Evolutionary conservation across 1,140 invertebrate genomes (phyloP).

Genomic region (Scaptodrosophila lebanonensis): DNA sequence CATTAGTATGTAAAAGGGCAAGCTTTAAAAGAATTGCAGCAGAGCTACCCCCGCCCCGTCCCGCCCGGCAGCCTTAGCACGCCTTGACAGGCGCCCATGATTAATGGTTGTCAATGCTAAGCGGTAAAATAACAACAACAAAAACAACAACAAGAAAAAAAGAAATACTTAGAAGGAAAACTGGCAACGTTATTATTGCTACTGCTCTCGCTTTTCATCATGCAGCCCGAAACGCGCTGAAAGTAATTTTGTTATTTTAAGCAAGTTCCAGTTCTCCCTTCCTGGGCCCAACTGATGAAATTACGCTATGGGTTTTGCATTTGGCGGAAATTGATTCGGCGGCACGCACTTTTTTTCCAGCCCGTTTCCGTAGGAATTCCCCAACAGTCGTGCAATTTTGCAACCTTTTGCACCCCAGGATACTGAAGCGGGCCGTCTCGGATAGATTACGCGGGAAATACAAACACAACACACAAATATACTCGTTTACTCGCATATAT

Average conservation of each 20-base stretch:
- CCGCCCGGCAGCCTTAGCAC: conserved; percentile 32
- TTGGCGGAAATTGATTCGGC: conserved; percentile 67
- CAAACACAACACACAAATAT: too few relatives aligned
- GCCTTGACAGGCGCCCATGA: conserved; percentile 76
- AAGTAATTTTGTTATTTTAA: conserved; percentile 77
- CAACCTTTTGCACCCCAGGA: conserved; percentile 65
- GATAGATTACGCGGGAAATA: neutral
- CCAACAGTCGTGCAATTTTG: conserved; percentile 60
- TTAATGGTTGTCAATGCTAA: conserved; percentile 77
- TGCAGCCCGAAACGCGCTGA: conserved; percentile 40
- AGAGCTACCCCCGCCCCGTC: conserved; percentile 26
- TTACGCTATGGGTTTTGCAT: conserved; percentile 18
- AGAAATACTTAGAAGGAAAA: conserved; percentile 8
- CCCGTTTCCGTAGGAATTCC: conserved; percentile 65
- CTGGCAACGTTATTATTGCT: conserved; percentile 21
- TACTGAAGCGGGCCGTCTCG: neutral
- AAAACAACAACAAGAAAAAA: too few relatives aligned
- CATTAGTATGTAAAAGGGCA: conserved; percentile 68
- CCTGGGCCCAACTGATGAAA: neutral
- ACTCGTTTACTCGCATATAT: too few relatives aligned
- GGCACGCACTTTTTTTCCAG: conserved; percentile 51
- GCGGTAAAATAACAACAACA: too few relatives aligned
- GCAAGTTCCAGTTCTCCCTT: conserved; percentile 38
- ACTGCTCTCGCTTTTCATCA: conserved; percentile 4
- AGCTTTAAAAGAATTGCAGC: conserved; percentile 59